Evolutionary conservation across 2,113 vertebrate species (phyloP).

Genomic region (Neomonachus schauinslandi): DNA sequence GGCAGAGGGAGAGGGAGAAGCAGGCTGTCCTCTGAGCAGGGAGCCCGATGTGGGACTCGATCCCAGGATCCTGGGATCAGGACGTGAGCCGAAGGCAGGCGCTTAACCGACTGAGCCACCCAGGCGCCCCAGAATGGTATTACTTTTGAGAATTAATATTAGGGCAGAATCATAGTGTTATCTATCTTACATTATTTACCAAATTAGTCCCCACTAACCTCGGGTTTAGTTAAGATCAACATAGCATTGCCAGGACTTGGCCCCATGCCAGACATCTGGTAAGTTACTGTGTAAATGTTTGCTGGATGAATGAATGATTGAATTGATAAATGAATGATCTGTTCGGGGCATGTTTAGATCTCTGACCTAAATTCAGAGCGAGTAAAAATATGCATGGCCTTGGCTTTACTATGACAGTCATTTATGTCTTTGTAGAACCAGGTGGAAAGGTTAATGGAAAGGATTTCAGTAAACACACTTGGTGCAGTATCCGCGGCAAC

Average conservation of each 20-base stretch:
- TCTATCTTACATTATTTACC: not conserved
- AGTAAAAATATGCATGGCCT: not conserved
- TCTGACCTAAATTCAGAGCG: not conserved
- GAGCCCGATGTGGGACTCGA: too few species aligned
- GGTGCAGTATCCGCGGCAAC: too few species aligned
- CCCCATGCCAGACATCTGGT: not conserved
- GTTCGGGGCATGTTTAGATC: not conserved
- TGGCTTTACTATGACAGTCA: not conserved
- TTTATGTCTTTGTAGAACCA: not conserved
- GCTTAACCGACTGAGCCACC: too few species aligned
- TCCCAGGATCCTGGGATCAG: too few species aligned
- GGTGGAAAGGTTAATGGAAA: not conserved
- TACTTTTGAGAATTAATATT: not conserved
- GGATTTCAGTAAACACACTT: not conserved
- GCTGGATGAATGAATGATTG: not conserved
- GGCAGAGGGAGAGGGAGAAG: too few species aligned
- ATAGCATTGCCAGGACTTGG: not conserved
- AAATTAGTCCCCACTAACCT: not conserved
- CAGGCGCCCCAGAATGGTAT: not conserved
- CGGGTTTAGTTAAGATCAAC: not conserved
- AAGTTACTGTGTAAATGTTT: slow-evolving; percentile 27
- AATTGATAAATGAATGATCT: not conserved
- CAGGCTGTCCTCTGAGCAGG: too few species aligned
- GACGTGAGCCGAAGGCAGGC: too few species aligned
- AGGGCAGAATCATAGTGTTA: not conserved